A percentile compares a stretch with the other conserved stretches of the same genome.
phyloP scores from a whole-genome alignment of 2,113 vertebrate genomes.

The Anarhynchus alexandrinus region DNA sequence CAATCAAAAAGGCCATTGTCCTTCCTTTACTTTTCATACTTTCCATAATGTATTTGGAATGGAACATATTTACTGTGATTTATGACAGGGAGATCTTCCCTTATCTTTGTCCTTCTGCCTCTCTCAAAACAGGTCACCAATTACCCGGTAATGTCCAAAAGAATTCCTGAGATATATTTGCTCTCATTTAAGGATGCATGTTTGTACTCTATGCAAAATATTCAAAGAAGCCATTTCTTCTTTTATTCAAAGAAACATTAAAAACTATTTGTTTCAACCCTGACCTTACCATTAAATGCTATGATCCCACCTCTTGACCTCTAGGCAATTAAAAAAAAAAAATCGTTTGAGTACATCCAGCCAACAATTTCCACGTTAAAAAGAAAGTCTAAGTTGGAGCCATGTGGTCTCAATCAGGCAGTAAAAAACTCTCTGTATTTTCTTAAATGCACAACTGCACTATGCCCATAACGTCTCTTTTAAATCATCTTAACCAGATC shows the following conservation, averaged over 20 bases:
- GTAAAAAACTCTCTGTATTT: constrained; percentile 71
- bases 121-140: not conserved
- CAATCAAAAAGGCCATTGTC: not conserved
- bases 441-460: constrained; percentile 75
- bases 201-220: not conserved
- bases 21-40: not conserved
- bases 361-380: constrained; percentile 68
- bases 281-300: constrained; percentile 56
- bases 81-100: not conserved
- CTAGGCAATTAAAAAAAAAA: constrained; percentile 53
- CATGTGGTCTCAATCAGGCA: constrained; percentile 81
- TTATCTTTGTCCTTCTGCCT: not conserved
- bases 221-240: not conserved
- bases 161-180: not conserved
- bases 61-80: not conserved
- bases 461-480: constrained; percentile 75
- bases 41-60: not conserved
- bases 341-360: constrained; percentile 47
- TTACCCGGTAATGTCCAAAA: not conserved
- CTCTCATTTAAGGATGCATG: not conserved
- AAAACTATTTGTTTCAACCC: constrained; percentile 42
- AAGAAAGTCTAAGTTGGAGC: constrained; percentile 69
- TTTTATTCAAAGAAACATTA: constrained; percentile 3
- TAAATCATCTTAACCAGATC: constrained; percentile 77
- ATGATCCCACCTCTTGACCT: constrained; percentile 36